Evolutionary conservation across 2,888 invertebrate genomes (phyloP).

Genomic region (Agrochola circellaris): DNA sequence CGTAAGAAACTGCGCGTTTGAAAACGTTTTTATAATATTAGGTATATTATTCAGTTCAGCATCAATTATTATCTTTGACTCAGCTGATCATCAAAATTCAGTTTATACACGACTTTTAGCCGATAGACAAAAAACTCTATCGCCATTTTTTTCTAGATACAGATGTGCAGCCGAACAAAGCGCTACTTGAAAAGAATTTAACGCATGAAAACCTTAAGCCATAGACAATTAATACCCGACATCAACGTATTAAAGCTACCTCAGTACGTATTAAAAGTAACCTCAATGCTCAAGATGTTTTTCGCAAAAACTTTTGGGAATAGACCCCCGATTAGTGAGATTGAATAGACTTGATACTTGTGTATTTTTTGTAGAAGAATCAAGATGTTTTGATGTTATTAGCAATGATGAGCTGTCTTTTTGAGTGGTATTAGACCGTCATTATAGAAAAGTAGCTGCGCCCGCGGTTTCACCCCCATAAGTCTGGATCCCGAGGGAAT

Average conservation of each 20-base stretch:
- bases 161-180: slow-evolving; percentile 70
- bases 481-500: too few relatives aligned
- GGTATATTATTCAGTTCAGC: neutral
- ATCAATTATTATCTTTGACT: neutral
- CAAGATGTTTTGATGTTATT: slow-evolving; percentile 68
- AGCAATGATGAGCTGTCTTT: slow-evolving; percentile 41
- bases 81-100: slow-evolving; percentile 10
- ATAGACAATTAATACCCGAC: slow-evolving; percentile 65
- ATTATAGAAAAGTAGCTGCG: neutral
- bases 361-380: slow-evolving; percentile 59
- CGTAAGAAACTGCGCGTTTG: neutral
- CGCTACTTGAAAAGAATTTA: slow-evolving; percentile 84
- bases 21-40: neutral
- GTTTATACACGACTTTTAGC: neutral
- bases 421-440: slow-evolving; percentile 13
- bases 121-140: slow-evolving; percentile 8
- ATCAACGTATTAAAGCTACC: slow-evolving; percentile 66
- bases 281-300: slow-evolving; percentile 51
- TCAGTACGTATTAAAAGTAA: slow-evolving; percentile 42
- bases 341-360: slow-evolving; percentile 71
- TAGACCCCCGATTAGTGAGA: slow-evolving; percentile 73
- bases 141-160: slow-evolving; percentile 65
- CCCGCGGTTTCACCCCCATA: too few relatives aligned
- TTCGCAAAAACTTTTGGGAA: slow-evolving; percentile 67
- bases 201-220: slow-evolving; percentile 78